Conservation (phyloP, 2,113 vertebrate genomes). For the Antechinus flavipes region DNA sequence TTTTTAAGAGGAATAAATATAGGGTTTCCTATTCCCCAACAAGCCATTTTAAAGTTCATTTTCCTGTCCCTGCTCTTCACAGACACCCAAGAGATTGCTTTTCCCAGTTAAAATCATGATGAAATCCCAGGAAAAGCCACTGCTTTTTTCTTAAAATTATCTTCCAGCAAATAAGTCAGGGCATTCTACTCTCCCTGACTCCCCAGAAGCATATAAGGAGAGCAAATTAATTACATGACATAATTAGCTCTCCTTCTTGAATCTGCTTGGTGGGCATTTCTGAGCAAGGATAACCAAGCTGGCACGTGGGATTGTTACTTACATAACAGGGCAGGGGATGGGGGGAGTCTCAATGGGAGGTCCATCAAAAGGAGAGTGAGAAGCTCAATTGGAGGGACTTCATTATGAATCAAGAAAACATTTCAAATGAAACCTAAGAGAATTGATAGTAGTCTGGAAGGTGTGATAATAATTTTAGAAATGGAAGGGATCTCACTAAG, state of each 20-base stretch:
- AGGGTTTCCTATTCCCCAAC: constrained; percentile 23
- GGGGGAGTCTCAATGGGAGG: too few species aligned
- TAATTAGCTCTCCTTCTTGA: constrained; percentile 56
- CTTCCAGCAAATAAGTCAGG: constrained; percentile 23
- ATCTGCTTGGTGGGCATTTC: constrained; percentile 22
- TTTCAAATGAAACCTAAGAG: not conserved
- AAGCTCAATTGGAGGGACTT: not conserved
- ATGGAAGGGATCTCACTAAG: not conserved
- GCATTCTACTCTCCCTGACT: constrained; percentile 31
- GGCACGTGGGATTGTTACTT: constrained; percentile 13
- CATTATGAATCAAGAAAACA: not conserved
- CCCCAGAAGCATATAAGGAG: constrained; percentile 48
- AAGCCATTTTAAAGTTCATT: constrained; percentile 15
- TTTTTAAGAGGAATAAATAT: constrained; percentile 71
- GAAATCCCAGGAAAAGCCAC: constrained; percentile 58
- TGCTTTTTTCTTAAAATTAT: constrained; percentile 9
- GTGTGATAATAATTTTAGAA: not conserved
- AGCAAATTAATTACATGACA: constrained; percentile 58
- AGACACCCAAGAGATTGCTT: constrained; percentile 60
- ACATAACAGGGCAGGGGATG: not conserved
- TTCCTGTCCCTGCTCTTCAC: not conserved
- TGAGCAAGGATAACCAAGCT: not conserved
- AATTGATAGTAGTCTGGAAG: not conserved
- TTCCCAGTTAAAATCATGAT: constrained; percentile 59
- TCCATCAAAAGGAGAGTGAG: not conserved